Evolutionary conservation across 1,140 invertebrate species (phyloP), one percentile per base, ranked within the genome.

Genomic region (Drosophila ironensis): DNA sequence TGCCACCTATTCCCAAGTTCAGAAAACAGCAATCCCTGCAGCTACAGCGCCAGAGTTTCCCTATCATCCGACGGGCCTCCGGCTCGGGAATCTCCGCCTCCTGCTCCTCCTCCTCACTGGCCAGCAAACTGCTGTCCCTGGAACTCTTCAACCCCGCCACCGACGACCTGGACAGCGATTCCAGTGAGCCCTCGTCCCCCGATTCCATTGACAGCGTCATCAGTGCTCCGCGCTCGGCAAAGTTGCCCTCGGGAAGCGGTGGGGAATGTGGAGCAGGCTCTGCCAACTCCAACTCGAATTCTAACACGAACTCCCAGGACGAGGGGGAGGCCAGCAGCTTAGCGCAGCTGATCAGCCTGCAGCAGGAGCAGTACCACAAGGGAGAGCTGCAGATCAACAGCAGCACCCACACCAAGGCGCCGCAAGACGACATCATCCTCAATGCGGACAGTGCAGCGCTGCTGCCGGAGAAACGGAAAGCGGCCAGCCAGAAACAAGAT

Each of bases 141-240:
- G 96, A 97, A 87, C 90, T 97, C 4, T 97, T 97, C 76, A 97
- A 97, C 91, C 96, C 96, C 1, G 96, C 96, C 78, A 96, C 94
- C 4, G 96, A 97, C 88, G 96, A 97, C 76, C 92, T 96, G 88
- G 96, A 97, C 81, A 97, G 95, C 72, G 96, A 97, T 88, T 96
- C 95, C 1, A 96, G 95, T 67, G 95, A 95, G 12, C 93, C 95
- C 1, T 96, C 95, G 0, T 97, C 96, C 0, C 96, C 96, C 2
- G 95, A 97, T 82, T 97, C 96, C 2, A 93, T 95, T 0, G 95
- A 95, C 57, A 96, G 95, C 74, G 95, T 97, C 2, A 96, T 97
- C 40, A 96, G 94, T 76, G 95, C 89, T 2, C 81, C 87, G 1
- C 71, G 87, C 30, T 73, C 86, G 1, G 63, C 82, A 2, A 56